Conservation (phyloP, 2,888 invertebrate genomes). For the Drosophila nr. fundita region DNA sequence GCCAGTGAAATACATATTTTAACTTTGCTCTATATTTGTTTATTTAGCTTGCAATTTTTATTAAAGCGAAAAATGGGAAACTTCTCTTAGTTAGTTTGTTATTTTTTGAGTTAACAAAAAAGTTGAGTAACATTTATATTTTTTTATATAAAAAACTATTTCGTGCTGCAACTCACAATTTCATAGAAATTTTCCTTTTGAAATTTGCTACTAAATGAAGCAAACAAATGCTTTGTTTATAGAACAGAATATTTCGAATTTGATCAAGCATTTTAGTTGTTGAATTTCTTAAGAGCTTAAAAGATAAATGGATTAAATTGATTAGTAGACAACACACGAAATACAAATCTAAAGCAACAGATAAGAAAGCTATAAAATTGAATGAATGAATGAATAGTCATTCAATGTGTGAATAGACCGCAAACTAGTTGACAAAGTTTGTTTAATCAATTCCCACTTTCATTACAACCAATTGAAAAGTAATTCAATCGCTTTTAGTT, state of each 20-base stretch:
- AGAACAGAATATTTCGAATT: neutral
- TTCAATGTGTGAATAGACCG: neutral
- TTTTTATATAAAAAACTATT: neutral
- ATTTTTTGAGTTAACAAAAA: neutral
- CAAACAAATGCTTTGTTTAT: neutral
- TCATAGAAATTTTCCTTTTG: neutral
- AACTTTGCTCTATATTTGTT: neutral
- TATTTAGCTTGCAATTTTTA: neutral
- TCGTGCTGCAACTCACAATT: neutral
- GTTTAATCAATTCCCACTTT: neutral
- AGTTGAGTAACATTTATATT: neutral
- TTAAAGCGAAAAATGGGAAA: neutral
- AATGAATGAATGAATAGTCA: neutral
- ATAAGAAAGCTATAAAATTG: neutral
- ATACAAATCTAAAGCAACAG: neutral
- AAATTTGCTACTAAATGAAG: neutral
- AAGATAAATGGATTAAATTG: neutral
- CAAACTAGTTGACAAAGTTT: neutral
- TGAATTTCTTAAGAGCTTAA: neutral
- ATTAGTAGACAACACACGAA: neutral
- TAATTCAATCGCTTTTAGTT: slow-evolving; percentile 12
- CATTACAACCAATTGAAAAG: neutral
- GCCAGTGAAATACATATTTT: neutral
- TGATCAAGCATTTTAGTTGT: neutral
- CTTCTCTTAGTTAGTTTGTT: neutral